Percentiles rank a stretch among this genome's conserved stretches.
Evolutionary conservation across 2,888 invertebrate species (phyloP).

Genomic region (Scaeva pyrastri): DNA sequence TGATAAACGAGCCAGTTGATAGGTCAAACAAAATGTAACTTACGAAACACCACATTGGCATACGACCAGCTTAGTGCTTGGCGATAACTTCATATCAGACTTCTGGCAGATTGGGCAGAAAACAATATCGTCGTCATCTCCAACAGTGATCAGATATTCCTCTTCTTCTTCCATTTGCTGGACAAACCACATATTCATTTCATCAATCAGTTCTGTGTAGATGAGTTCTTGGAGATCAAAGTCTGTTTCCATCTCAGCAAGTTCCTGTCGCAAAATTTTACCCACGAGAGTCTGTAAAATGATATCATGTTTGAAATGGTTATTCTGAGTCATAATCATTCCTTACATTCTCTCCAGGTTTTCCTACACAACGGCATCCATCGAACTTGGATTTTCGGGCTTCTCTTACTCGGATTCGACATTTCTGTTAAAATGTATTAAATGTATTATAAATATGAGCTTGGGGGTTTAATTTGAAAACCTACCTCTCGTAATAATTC

Average conservation of each 20-base stretch:
- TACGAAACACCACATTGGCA: constrained; percentile 82
- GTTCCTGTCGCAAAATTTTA: constrained; percentile 80
- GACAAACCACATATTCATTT: constrained; percentile 81
- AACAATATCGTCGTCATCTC: constrained; percentile 83
- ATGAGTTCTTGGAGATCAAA: constrained; percentile 80
- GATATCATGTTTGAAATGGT: neutral
- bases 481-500: constrained; percentile 81
- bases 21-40: constrained; percentile 4
- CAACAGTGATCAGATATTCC: constrained; percentile 77
- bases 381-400: constrained; percentile 78
- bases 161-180: constrained; percentile 80
- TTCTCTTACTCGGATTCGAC: constrained; percentile 80
- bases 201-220: constrained; percentile 80
- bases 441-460: constrained; percentile 4
- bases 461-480: neutral
- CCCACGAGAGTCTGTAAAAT: constrained; percentile 69
- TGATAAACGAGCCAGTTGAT: neutral
- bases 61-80: constrained; percentile 79
- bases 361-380: constrained; percentile 69
- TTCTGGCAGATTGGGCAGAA: constrained; percentile 86
- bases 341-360: constrained; percentile 61
- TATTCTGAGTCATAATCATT: neutral
- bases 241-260: constrained; percentile 80
- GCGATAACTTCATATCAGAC: constrained; percentile 80
- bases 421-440: constrained; percentile 79